Evolutionary conservation across 2,797 vertebrate genomes (phyloP), one percentile per base, ranked within the genome.

Genomic region (Gadopsis marmoratus): DNA sequence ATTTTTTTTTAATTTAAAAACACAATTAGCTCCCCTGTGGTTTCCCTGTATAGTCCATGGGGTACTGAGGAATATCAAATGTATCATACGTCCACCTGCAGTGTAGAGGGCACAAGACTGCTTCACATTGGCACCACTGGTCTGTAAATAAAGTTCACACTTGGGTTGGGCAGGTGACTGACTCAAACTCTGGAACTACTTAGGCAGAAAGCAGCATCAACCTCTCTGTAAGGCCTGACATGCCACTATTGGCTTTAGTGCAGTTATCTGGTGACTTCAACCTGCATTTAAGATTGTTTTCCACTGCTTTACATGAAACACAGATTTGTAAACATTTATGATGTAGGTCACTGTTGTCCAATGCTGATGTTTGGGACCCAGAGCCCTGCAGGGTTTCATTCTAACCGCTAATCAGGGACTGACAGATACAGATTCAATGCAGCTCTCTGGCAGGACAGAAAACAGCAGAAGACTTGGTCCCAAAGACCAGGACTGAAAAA

Each of bases 41-140:
- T 81, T 78, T 85, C 39, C 74, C 71, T 81, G 72, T 59, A 54
- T 59, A 60, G 71, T 82, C 71, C 71, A 64, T 69, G 45, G 61
- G 80, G 45, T 71, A 63, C 41, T 72, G 71, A 78, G 55, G 9
- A 65, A 31, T 53, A 77, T 69, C 47, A 35, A 21, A 50, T 53
- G 66, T 67, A 45, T 60, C 59, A 67, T 73, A 74, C 71, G 78
- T 84, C 63, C 31, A 8, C 33, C 33, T 70, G 70, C 77, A 79
- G 79, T 66, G 56, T 73, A 71, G 74, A 82, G 66, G 35, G 79
- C 26, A 26, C 58, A 63, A 62, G 74, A 86, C 75, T 21, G 72
- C 80, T 74, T 91, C 86, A 74, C 69, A 71, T 76, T 88, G 90
- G 91, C 91, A 93, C 90, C 83, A 71, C 85, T 74, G 83, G 88